phyloP scores from a whole-genome alignment of 2,113 vertebrate species.

The Salvelinus namaycush region DNA sequence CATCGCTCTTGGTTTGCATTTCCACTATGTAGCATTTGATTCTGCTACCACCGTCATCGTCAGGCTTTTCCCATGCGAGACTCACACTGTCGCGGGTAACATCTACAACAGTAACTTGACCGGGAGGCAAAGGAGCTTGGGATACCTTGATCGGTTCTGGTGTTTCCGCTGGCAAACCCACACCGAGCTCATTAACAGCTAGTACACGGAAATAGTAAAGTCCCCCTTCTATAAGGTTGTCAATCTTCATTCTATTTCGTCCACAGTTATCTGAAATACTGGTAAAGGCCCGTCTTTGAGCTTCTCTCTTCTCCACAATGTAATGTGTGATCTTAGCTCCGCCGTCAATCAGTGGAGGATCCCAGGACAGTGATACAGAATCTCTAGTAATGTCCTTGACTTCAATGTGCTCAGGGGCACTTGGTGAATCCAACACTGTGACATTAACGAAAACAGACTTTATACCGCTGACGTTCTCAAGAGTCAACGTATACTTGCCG shows the following conservation, averaged over 20 bases:
- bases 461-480: slow-evolving; percentile 92
- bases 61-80: slow-evolving; percentile 96
- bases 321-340: slow-evolving; percentile 98
- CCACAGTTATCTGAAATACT: slow-evolving; percentile 90
- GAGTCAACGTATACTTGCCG: slow-evolving; percentile 90
- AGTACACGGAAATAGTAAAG: slow-evolving; percentile 93
- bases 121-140: slow-evolving; percentile 90
- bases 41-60: slow-evolving; percentile 97
- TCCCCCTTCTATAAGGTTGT: slow-evolving; percentile 91
- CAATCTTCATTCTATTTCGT: slow-evolving; percentile 88
- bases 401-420: slow-evolving; percentile 85
- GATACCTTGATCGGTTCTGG: slow-evolving; percentile 87
- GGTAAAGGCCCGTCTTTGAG: slow-evolving; percentile 92
- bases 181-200: slow-evolving; percentile 93
- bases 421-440: slow-evolving; percentile 94
- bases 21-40: slow-evolving; percentile 92
- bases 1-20: slow-evolving; percentile 94
- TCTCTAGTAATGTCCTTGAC: slow-evolving; percentile 91
- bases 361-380: slow-evolving; percentile 90
- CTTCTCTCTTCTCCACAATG: slow-evolving; percentile 94
- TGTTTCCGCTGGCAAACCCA: slow-evolving; percentile 87
- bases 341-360: slow-evolving; percentile 93
- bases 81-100: slow-evolving; percentile 88
- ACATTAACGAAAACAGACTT: slow-evolving; percentile 97
- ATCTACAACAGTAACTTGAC: slow-evolving; percentile 87